phyloP scores from a whole-genome alignment of 2,113 vertebrate species.

The Alethe castanea region DNA sequence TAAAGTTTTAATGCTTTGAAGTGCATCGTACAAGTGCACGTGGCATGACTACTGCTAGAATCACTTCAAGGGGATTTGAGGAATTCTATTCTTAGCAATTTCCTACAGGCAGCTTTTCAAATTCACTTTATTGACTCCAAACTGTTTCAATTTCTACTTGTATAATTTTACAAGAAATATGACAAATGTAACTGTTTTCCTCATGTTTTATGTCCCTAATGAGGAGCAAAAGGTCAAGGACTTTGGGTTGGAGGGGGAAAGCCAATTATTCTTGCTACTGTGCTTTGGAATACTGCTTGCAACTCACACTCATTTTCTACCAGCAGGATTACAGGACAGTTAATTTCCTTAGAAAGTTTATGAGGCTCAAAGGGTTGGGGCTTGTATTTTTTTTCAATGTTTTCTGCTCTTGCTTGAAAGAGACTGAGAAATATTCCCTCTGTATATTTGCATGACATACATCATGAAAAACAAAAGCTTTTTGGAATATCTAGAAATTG shows the following conservation, averaged over 20 bases:
- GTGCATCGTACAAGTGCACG: background rate
- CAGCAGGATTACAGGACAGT: slow-evolving; percentile 56
- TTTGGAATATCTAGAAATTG: background rate
- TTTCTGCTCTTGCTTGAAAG: background rate
- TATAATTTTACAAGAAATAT: slow-evolving; percentile 65
- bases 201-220: slow-evolving; percentile 54
- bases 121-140: slow-evolving; percentile 51
- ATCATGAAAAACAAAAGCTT: background rate
- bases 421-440: background rate
- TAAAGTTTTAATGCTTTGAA: slow-evolving; percentile 6
- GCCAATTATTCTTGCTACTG: slow-evolving; percentile 32
- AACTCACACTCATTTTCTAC: slow-evolving; percentile 34
- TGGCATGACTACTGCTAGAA: background rate
- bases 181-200: slow-evolving; percentile 40
- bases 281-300: slow-evolving; percentile 32
- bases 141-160: slow-evolving; percentile 39
- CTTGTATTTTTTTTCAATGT: background rate
- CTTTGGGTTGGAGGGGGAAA: background rate
- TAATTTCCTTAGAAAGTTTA: slow-evolving; percentile 58
- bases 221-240: slow-evolving; percentile 58
- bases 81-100: background rate
- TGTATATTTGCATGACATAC: background rate
- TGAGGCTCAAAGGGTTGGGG: background rate
- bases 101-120: slow-evolving; percentile 34
- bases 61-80: background rate